A percentile compares a stretch with the other conserved stretches of the same genome.
phyloP scores from a whole-genome alignment of 2,888 invertebrate genomes.

The Drosophila pseudotakahashii region DNA sequence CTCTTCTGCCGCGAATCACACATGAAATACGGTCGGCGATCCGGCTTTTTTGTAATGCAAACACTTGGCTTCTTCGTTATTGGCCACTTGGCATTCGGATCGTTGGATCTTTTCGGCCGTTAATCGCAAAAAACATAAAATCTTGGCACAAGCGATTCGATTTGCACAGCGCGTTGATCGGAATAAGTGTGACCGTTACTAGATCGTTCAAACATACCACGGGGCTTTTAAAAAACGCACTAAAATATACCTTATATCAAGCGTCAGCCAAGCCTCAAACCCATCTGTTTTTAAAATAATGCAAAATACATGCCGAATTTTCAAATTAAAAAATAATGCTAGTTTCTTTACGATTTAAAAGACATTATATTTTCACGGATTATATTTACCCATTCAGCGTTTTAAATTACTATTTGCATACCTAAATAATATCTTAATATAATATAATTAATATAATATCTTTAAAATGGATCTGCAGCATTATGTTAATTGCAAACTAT shows the following conservation, averaged over 20 bases:
- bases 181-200: slow-evolving; percentile 18
- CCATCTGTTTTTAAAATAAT: not conserved
- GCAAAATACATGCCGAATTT: not conserved
- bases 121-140: slow-evolving; percentile 44
- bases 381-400: too few species aligned
- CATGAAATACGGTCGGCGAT: slow-evolving; percentile 42
- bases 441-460: too few species aligned
- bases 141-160: slow-evolving; percentile 46
- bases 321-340: not conserved
- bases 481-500: too few species aligned
- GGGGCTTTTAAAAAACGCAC: not conserved
- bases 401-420: too few species aligned
- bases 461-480: too few species aligned
- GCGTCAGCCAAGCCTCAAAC: not conserved
- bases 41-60: slow-evolving; percentile 12
- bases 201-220: not conserved
- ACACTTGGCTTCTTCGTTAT: slow-evolving; percentile 28
- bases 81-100: slow-evolving; percentile 50
- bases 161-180: slow-evolving; percentile 41
- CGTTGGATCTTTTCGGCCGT: slow-evolving; percentile 27
- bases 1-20: slow-evolving; percentile 56
- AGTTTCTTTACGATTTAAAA: too few species aligned
- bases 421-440: too few species aligned
- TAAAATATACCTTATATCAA: not conserved
- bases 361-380: too few species aligned